phyloP scores from a whole-genome alignment of 2,797 vertebrate genomes.

The Muscicapa striata region DNA sequence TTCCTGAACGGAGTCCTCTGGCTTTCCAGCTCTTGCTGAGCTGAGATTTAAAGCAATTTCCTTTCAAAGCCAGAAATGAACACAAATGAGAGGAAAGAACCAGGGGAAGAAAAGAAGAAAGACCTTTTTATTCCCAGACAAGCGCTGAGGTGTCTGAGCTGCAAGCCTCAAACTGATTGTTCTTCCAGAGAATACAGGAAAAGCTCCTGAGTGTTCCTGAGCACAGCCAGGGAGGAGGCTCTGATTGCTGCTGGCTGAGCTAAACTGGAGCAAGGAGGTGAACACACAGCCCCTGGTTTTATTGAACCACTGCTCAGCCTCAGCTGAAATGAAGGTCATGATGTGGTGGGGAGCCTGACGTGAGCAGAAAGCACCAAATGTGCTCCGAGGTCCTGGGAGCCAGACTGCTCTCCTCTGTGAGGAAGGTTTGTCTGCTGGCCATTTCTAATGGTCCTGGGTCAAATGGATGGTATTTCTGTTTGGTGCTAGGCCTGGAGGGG shows the following conservation, averaged over 20 bases:
- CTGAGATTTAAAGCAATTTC: slow-evolving; percentile 54
- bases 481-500: background rate
- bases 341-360: background rate
- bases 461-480: background rate
- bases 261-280: background rate
- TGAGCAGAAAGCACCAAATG: background rate
- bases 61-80: slow-evolving; percentile 50
- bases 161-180: slow-evolving; percentile 17
- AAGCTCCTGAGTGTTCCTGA: background rate
- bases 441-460: background rate
- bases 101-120: background rate
- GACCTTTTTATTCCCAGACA: slow-evolving; percentile 11
- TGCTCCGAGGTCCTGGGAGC: background rate
- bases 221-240: background rate
- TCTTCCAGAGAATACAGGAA: background rate
- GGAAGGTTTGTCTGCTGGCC: background rate
- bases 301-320: background rate
- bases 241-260: background rate
- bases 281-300: slow-evolving; percentile 1
- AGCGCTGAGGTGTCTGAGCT: slow-evolving; percentile 14
- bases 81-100: slow-evolving; percentile 37
- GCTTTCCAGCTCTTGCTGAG: slow-evolving; percentile 36
- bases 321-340: background rate
- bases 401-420: background rate
- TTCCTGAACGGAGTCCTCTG: slow-evolving; percentile 15